A percentile compares a stretch with the other conserved stretches of the same genome.
These are phyloP conservation scores for Aquatica leii DNA, from an alignment of 2,888 invertebrate genomes.

Conservation along the genomic window DNA sequence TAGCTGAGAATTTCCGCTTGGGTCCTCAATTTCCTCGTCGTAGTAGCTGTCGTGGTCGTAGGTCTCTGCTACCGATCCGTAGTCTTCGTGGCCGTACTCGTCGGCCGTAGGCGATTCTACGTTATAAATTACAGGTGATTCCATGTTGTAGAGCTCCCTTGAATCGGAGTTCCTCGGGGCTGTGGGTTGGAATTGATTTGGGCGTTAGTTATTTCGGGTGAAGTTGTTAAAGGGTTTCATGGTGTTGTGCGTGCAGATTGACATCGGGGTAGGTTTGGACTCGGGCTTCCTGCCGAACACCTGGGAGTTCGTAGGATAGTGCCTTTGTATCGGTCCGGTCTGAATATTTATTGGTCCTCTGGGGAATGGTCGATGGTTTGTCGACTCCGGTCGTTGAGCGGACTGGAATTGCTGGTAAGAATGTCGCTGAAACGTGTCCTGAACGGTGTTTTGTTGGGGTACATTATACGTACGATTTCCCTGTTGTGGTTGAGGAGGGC, in stretches of 20 bases:
- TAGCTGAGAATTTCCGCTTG: slow-evolving; percentile 22
- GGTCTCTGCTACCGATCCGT: no score
- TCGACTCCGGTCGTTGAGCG: neutral
- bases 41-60: neutral
- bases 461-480: no score
- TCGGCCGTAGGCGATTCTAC: no score
- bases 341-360: slow-evolving; percentile 16
- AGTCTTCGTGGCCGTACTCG: no score
- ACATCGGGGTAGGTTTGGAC: neutral
- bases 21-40: neutral
- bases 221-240: neutral
- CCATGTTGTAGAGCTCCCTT: no score
- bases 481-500: no score
- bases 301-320: no score
- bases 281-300: neutral
- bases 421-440: no score
- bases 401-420: neutral
- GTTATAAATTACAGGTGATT: slow-evolving; percentile 5
- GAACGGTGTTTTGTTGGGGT: no score
- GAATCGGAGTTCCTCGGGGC: no score
- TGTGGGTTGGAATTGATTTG: neutral
- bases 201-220: neutral
- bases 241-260: neutral
- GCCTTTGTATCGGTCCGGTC: no score
- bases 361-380: neutral